Evolutionary conservation across 1,140 invertebrate species (phyloP).

Genomic region (Trachymyrmex septentrionalis): DNA sequence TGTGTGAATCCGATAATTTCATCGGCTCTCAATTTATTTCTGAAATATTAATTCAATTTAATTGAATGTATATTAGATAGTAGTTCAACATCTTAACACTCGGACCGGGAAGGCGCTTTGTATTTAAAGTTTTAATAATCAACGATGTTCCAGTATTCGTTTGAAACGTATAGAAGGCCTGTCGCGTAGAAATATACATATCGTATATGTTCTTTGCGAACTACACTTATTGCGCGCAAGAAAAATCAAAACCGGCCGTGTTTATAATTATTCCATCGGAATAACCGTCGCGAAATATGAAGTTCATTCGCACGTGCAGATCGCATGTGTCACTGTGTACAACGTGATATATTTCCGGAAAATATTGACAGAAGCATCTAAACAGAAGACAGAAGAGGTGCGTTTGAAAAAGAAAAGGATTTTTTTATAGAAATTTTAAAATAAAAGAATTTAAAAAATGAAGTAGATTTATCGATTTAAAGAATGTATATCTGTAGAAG

Average conservation of each 20-base stretch:
- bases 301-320: slow-evolving; percentile 26
- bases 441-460: neutral
- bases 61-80: too few relatives aligned
- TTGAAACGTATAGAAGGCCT: slow-evolving; percentile 16
- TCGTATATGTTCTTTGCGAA: neutral
- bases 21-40: too few relatives aligned
- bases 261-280: slow-evolving; percentile 31
- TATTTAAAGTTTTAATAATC: too few relatives aligned
- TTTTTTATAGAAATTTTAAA: neutral
- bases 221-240: neutral
- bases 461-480: neutral
- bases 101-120: too few relatives aligned
- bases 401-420: neutral
- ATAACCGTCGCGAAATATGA: slow-evolving; percentile 43
- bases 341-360: neutral
- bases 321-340: neutral
- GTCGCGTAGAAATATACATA: slow-evolving; percentile 7
- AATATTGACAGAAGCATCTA: neutral
- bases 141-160: neutral
- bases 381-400: neutral
- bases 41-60: too few relatives aligned
- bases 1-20: too few relatives aligned
- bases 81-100: too few relatives aligned
- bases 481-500: neutral
- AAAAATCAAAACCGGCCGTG: slow-evolving; percentile 42